Base-by-base conservation (phyloP, 2,113 vertebrate genomes). In the Neopipo cinnamomea region DNA sequence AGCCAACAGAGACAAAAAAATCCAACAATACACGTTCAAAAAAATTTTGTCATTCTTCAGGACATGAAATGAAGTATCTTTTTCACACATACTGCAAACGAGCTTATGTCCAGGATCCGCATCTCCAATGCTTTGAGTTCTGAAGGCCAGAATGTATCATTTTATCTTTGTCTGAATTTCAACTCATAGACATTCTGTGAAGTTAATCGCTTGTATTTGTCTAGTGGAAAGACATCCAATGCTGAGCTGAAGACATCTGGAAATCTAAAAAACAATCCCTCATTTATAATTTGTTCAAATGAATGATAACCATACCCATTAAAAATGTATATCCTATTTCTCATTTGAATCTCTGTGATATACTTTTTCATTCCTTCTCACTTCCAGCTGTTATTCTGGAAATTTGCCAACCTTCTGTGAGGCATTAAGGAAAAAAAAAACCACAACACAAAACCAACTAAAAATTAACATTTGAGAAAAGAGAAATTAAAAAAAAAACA, bases 371-470 rank as follows among this genome's bases (percentile, higher is more conserved):
- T 93, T 92, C 88, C 68, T 94, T 81, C 83, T 95, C 61, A 72
- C 90, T 89, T 95, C 93, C 95, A 97, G 96, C 88, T 96, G 93
- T 97, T 97, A 94, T 96, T 92, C 91, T 96, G 96, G 88, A 95
- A 62, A 47, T 72, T 49, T 89, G 93, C 93, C 95, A 93, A 85
- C n/a, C 70, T 92, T 91, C 93, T 89, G 85, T 52, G 83, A 93
- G 53, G n/a, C 70, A 46, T 28, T 94, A 89, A 14, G 65, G 6
- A 30, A 41, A 46, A 81, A 85, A 9, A 20, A 19, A 20, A 44
- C 44, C 6, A 23, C 46, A 22, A 50, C 49, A 50, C 24, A 50
- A 50, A 27, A 50, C 49, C 49, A 50, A 50, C 49, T 20, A 49
- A 88, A 92, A 92, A 94, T 56, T 81, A 85, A 83, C 37, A 58